Evolutionary conservation across 1,140 invertebrate genomes (phyloP).

Genomic region (Lordiphosa clarofinis): DNA sequence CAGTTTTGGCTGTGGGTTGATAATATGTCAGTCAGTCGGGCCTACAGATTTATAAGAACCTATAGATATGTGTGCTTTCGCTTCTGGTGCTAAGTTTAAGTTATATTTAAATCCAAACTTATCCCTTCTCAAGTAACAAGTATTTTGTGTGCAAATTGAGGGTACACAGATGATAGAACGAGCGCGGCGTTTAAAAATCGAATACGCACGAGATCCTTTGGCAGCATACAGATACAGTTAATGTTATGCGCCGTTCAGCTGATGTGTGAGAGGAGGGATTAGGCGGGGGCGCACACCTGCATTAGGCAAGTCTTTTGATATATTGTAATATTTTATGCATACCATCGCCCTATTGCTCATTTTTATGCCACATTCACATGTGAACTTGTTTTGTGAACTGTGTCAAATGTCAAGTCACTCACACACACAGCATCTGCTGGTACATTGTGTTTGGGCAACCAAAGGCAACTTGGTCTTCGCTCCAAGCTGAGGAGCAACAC

Average conservation of each 20-base stretch:
- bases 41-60: too few relatives aligned
- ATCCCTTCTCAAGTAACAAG: too few relatives aligned
- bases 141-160: neutral
- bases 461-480: slow-evolving; percentile 8
- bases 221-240: slow-evolving; percentile 11
- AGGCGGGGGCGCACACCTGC: slow-evolving; percentile 17
- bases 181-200: slow-evolving; percentile 48
- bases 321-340: slow-evolving; percentile 62
- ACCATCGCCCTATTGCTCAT: slow-evolving; percentile 19
- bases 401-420: slow-evolving; percentile 51
- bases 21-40: too few relatives aligned
- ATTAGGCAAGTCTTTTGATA: slow-evolving; percentile 68
- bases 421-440: slow-evolving; percentile 28
- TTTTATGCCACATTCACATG: slow-evolving; percentile 16
- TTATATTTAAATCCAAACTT: too few relatives aligned
- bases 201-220: slow-evolving; percentile 37
- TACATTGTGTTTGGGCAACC: slow-evolving; percentile 31
- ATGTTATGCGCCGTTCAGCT: neutral
- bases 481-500: too few relatives aligned
- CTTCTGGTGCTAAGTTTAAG: too few relatives aligned
- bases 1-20: too few relatives aligned
- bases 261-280: neutral
- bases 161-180: too few relatives aligned
- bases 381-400: slow-evolving; percentile 16
- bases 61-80: too few relatives aligned